phyloP scores from a whole-genome alignment of 2,888 invertebrate species.

The Dynastes tityus region DNA sequence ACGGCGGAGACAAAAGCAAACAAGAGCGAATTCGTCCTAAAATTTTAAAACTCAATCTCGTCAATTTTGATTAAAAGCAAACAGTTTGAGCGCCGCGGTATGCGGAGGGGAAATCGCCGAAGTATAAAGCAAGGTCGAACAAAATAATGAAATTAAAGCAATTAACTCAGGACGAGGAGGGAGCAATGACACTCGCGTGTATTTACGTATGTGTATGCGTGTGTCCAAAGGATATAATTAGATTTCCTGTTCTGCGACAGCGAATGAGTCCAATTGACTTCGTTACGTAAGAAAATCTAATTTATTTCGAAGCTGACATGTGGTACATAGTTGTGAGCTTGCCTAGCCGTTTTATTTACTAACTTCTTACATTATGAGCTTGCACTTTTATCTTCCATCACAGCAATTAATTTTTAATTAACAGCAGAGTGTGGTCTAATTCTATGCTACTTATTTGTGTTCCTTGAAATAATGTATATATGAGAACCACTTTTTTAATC shows the following conservation, averaged over 20 bases:
- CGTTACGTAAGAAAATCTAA: constrained; percentile 35
- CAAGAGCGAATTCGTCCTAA: constrained; percentile 27
- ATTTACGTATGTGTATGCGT: not conserved
- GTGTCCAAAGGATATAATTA: constrained; percentile 29
- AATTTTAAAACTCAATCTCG: constrained; percentile 40
- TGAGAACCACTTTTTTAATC: no score
- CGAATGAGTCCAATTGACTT: constrained; percentile 16
- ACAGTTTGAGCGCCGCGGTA: not conserved
- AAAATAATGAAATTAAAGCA: constrained; percentile 9
- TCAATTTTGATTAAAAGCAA: constrained; percentile 30
- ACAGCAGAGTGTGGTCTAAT: no score
- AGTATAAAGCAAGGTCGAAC: constrained; percentile 11
- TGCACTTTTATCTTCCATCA: no score
- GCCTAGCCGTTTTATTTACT: not conserved
- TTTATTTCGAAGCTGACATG: constrained; percentile 9
- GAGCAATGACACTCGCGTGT: not conserved
- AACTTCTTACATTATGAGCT: no score
- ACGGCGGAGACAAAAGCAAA: constrained; percentile 17
- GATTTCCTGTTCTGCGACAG: constrained; percentile 15
- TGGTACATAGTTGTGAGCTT: not conserved
- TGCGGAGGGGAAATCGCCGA: not conserved
- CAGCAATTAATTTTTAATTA: no score
- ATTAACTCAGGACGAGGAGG: not conserved
- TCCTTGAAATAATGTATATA: no score
- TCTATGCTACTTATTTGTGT: no score